A percentile compares a stretch with the other conserved stretches of the same genome.
These are phyloP conservation scores for Poeciliopsis prolifica DNA, from an alignment of 2,113 vertebrate species.

Conservation along the genomic window DNA sequence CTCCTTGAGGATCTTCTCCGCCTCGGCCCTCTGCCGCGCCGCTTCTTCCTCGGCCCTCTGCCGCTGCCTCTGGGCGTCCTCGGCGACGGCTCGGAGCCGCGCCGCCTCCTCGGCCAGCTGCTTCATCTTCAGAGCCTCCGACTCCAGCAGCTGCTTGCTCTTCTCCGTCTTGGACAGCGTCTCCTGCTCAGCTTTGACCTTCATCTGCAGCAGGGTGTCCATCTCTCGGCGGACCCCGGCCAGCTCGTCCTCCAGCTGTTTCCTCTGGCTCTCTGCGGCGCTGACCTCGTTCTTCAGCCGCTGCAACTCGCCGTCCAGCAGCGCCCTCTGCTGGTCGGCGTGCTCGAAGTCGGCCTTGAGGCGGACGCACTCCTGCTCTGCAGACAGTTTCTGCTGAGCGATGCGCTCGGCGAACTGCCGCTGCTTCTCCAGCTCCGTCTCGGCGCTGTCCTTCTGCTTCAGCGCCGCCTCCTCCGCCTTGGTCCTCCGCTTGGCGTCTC, in stretches of 20 bases:
- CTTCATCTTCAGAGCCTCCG: conserved; percentile 88
- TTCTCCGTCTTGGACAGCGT: conserved; percentile 88
- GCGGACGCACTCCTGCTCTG: conserved; percentile 93
- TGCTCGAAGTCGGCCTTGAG: conserved; percentile 91
- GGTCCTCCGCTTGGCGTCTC: conserved; percentile 87
- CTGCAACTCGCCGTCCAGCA: conserved; percentile 90
- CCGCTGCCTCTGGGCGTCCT: conserved; percentile 93
- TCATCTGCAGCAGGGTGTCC: conserved; percentile 89
- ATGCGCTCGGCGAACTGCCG: conserved; percentile 88
- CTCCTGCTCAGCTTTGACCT: conserved; percentile 86
- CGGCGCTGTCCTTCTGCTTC: conserved; percentile 90
- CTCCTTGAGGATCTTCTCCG: conserved; percentile 91
- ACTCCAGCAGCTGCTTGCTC: conserved; percentile 92
- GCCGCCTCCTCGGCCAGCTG: conserved; percentile 92
- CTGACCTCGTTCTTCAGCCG: conserved; percentile 88
- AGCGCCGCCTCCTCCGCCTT: conserved; percentile 91
- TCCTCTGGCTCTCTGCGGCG: conserved; percentile 84
- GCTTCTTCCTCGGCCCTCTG: conserved; percentile 92
- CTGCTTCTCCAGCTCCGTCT: conserved; percentile 92
- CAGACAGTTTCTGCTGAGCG: conserved; percentile 87
- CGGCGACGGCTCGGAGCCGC: conserved; percentile 84
- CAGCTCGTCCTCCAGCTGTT: conserved; percentile 91
- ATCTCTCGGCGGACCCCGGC: conserved; percentile 90
- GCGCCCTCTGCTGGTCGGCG: conserved; percentile 88
- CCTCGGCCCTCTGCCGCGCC: conserved; percentile 85